These are phyloP conservation scores for Meteorus sp. DNA, from an alignment of 1,140 invertebrate genomes.

Conservation along the genomic window DNA sequence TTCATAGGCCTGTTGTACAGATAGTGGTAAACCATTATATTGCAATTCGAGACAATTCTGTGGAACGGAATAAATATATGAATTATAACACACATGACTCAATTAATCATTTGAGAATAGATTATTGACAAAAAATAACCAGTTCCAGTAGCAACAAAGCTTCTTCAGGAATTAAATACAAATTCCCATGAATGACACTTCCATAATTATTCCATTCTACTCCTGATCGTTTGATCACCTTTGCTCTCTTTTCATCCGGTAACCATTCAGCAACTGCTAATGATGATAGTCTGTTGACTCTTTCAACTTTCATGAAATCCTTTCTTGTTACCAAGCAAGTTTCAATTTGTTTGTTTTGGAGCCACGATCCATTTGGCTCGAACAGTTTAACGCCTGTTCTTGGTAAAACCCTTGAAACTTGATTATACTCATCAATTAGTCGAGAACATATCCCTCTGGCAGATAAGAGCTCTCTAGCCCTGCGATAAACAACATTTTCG, in stretches of 20 bases:
- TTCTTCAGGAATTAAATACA: conserved; percentile 66
- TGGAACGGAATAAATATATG: conserved; percentile 30
- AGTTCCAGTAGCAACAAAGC: conserved; percentile 66
- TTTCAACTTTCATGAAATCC: conserved; percentile 61
- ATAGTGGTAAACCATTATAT: conserved; percentile 61
- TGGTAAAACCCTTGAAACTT: conserved; percentile 54
- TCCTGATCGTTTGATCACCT: conserved; percentile 63
- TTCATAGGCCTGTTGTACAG: conserved; percentile 65
- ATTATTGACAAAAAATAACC: conserved; percentile 52
- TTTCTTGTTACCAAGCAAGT: conserved; percentile 60
- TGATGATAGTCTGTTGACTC: conserved; percentile 62
- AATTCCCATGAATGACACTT: conserved; percentile 52
- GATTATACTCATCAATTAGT: conserved; percentile 48
- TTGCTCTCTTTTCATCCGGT: conserved; percentile 60
- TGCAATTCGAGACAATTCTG: conserved; percentile 64
- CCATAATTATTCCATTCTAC: conserved; percentile 64
- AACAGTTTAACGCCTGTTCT: conserved; percentile 62
- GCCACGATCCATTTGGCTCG: conserved; percentile 62
- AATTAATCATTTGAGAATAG: conserved; percentile 13
- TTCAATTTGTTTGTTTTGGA: conserved; percentile 64
- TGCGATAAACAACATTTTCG: no score
- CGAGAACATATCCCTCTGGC: conserved; percentile 57
- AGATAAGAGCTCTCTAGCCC: conserved; percentile 59
- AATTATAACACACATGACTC: conserved; percentile 9
- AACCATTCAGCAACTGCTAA: conserved; percentile 65